Evolutionary conservation across 2,888 invertebrate genomes (phyloP).

Genomic region (Pyralis farinalis): DNA sequence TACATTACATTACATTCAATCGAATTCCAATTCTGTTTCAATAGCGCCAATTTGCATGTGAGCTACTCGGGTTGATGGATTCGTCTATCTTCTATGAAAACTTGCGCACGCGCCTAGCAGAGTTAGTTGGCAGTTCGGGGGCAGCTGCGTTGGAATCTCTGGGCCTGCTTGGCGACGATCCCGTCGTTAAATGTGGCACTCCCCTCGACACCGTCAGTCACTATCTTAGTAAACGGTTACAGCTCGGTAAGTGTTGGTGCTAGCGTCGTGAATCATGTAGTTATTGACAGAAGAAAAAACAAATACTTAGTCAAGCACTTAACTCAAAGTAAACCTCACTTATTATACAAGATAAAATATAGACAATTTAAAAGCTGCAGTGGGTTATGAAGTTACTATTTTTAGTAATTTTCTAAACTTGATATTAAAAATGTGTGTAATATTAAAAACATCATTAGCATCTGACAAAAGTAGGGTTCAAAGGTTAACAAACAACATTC

Average conservation of each 20-base stretch:
- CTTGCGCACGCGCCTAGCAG: slow-evolving; percentile 90
- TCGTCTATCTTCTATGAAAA: slow-evolving; percentile 96
- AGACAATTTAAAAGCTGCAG: no score
- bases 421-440: no score
- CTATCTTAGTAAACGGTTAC: slow-evolving; percentile 90
- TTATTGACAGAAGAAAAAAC: no score
- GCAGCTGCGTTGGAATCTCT: slow-evolving; percentile 91
- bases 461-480: no score
- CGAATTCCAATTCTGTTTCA: slow-evolving; percentile 19
- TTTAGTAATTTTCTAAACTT: no score
- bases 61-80: slow-evolving; percentile 90
- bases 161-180: slow-evolving; percentile 92
- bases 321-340: no score
- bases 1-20: neutral
- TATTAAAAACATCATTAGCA: no score
- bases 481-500: no score
- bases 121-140: slow-evolving; percentile 86
- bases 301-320: no score
- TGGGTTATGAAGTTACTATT: no score
- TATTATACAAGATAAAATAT: no score
- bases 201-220: slow-evolving; percentile 96
- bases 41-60: slow-evolving; percentile 92
- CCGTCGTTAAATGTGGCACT: slow-evolving; percentile 90
- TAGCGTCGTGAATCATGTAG: no score
- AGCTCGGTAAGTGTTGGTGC: slow-evolving; percentile 86